Evolutionary conservation across 2,113 vertebrate species (phyloP).

Genomic region (Lagenorhynchus albirostris): DNA sequence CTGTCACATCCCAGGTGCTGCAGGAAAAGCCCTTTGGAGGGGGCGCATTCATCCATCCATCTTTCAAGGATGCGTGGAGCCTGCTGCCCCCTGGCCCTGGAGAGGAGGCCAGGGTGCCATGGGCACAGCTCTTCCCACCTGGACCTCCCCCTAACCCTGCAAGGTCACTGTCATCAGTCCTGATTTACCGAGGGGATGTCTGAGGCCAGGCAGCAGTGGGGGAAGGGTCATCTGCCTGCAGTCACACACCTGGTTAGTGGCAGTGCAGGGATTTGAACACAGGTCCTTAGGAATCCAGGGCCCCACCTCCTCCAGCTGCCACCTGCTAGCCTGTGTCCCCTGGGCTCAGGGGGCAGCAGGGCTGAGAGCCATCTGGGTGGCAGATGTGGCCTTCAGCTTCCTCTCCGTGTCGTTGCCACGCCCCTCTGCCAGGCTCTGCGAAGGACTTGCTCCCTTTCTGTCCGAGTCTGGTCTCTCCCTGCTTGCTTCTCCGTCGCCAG

Average conservation of each 20-base stretch:
- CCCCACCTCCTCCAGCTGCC: background rate
- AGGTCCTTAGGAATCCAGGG: background rate
- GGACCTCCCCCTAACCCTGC: background rate
- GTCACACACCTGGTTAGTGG: background rate
- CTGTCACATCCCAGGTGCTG: rapidly evolving
- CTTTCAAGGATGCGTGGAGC: background rate
- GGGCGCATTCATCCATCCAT: background rate
- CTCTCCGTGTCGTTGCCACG: background rate
- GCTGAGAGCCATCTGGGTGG: background rate
- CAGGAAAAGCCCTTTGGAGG: background rate
- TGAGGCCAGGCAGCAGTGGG: rapidly evolving
- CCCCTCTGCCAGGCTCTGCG: background rate
- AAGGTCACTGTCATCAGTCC: background rate
- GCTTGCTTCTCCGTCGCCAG: no score
- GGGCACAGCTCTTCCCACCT: rapidly evolving
- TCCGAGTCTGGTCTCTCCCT: background rate
- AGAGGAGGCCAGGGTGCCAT: background rate
- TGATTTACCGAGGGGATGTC: rapidly evolving
- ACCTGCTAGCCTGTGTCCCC: background rate
- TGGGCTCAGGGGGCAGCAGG: background rate
- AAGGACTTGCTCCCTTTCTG: background rate
- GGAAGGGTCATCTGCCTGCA: background rate
- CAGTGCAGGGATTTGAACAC: background rate
- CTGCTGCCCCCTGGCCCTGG: rapidly evolving
- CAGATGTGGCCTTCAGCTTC: background rate